Conservation (phyloP, 23 tunicate genomes). For the Clavelina lepadiformis region DNA sequence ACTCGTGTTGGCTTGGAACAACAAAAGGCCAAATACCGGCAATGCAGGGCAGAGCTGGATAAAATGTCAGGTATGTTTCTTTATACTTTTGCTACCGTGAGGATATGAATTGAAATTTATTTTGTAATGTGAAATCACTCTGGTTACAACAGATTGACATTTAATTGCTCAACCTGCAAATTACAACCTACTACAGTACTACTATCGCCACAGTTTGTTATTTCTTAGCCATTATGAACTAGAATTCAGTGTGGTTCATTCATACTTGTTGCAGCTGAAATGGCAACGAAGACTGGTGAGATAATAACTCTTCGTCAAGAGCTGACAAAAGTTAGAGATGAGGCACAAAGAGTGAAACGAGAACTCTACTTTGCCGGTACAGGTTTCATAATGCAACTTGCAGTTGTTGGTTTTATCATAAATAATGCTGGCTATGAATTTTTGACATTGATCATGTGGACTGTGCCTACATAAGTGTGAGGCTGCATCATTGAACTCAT, state of each 20-base stretch:
- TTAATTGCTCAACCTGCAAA: no score
- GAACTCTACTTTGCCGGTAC: constrained; percentile 49
- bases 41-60: constrained; percentile 51
- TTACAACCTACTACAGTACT: no score
- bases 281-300: constrained; percentile 60
- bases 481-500: no score
- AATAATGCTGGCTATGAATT: background rate
- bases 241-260: no score
- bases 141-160: no score
- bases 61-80: constrained; percentile 32
- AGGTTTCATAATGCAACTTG: background rate
- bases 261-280: constrained; percentile 44
- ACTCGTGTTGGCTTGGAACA: constrained; percentile 34
- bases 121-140: no score
- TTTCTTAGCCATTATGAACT: no score
- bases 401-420: background rate
- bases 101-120: no score
- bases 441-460: no score
- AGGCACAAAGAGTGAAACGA: constrained; percentile 32
- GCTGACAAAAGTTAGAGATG: constrained; percentile 35
- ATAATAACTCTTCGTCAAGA: constrained; percentile 40
- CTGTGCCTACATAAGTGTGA: no score
- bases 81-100: no score
- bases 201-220: no score
- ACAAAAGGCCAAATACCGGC: constrained; percentile 36